Conservation (phyloP, 2,113 vertebrate genomes). For the Beaufortia kweichowensis region DNA sequence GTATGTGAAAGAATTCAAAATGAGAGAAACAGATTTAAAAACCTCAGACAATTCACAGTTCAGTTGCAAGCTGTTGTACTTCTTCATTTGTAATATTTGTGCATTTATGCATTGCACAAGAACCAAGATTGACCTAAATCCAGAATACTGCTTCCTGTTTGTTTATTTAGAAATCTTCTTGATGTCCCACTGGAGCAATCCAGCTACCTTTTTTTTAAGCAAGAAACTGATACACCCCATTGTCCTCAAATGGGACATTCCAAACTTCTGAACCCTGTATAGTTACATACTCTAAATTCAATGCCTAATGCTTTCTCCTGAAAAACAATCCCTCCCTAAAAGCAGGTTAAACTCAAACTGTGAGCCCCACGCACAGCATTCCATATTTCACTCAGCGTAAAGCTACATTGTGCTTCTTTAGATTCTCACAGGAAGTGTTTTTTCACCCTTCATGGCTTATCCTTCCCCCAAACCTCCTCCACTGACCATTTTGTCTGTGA, state of each 20-base stretch:
- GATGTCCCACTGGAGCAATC: slow-evolving; percentile 16
- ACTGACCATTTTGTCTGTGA: slow-evolving; percentile 41
- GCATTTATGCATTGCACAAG: slow-evolving; percentile 22
- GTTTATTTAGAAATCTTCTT: slow-evolving; percentile 9
- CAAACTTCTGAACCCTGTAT: slow-evolving; percentile 33
- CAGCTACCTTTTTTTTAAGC: slow-evolving; percentile 9
- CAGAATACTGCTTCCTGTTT: neutral
- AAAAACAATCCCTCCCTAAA: slow-evolving; percentile 46
- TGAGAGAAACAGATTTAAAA: slow-evolving; percentile 46
- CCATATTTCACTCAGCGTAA: slow-evolving; percentile 53
- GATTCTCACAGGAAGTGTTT: slow-evolving; percentile 51
- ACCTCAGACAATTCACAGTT: neutral
- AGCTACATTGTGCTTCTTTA: slow-evolving; percentile 38
- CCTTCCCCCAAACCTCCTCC: slow-evolving; percentile 27
- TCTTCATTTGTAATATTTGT: slow-evolving; percentile 50
- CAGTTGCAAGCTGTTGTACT: slow-evolving; percentile 26
- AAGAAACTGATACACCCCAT: slow-evolving; percentile 31
- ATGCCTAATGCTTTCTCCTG: slow-evolving; percentile 36
- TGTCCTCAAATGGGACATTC: slow-evolving; percentile 32
- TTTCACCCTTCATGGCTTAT: slow-evolving; percentile 46
- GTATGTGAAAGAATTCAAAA: slow-evolving; percentile 33
- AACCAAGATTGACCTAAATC: slow-evolving; percentile 6
- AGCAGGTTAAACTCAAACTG: slow-evolving; percentile 38
- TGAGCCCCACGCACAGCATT: slow-evolving; percentile 37
- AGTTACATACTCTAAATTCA: slow-evolving; percentile 33